Conservation (phyloP, 2,797 vertebrate species). For the Acanthurus leucopareius region DNA sequence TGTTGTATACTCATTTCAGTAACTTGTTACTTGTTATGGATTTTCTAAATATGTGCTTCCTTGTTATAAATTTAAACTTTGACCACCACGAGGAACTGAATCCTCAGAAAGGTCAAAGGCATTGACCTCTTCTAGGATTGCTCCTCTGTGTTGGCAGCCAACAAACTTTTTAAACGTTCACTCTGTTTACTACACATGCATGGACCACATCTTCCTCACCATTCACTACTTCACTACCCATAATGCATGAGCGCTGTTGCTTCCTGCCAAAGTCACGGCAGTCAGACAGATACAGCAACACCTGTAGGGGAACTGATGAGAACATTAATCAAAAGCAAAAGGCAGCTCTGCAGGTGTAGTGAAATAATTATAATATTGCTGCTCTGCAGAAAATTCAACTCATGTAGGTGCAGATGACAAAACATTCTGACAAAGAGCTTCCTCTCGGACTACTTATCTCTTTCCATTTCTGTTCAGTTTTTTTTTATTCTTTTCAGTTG, state of each 20-base stretch:
- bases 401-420: slow-evolving; percentile 17
- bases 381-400: slow-evolving; percentile 1
- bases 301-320: background rate
- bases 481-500: slow-evolving; percentile 8
- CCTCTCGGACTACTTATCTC: background rate
- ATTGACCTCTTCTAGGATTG: slow-evolving; percentile 46
- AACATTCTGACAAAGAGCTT: slow-evolving; percentile 15
- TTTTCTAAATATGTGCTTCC: slow-evolving; percentile 48
- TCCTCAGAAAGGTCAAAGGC: slow-evolving; percentile 47
- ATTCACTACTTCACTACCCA: slow-evolving; percentile 66
- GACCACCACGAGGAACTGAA: slow-evolving; percentile 39
- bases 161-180: slow-evolving; percentile 17
- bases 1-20: slow-evolving; percentile 42
- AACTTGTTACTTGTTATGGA: slow-evolving; percentile 32
- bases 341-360: slow-evolving; percentile 15
- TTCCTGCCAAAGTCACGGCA: slow-evolving; percentile 48
- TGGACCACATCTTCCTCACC: slow-evolving; percentile 67
- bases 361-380: slow-evolving; percentile 12
- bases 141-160: slow-evolving; percentile 38
- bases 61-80: slow-evolving; percentile 37
- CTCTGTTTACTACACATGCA: slow-evolving; percentile 66
- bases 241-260: slow-evolving; percentile 72
- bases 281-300: slow-evolving; percentile 10
- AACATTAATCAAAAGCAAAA: background rate
- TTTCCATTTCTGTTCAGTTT: background rate